Evolutionary conservation across 1,140 invertebrate genomes (phyloP), one percentile per base, ranked within the genome.

Genomic region (Diplogasteroides magnus): DNA sequence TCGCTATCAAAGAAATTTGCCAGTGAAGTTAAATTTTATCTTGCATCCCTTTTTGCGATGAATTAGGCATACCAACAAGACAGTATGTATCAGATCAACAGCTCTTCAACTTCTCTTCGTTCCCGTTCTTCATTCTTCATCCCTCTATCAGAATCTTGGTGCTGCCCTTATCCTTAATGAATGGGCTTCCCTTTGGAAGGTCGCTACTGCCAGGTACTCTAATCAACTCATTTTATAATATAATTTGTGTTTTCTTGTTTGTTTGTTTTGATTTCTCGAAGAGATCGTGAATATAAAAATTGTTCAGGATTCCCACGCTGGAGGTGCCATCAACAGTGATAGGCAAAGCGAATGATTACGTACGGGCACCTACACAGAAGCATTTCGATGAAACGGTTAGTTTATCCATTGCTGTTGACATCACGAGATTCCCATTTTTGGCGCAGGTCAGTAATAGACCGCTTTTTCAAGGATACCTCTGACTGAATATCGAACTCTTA

Each of bases 41-140:
- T n/a, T n/a, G n/a, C n/a, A n/a, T n/a, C n/a, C n/a, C n/a, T n/a
- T n/a, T n/a, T n/a, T n/a, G n/a, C n/a, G n/a, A n/a, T n/a, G n/a
- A n/a, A n/a, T n/a, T n/a, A n/a, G n/a, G n/a, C n/a, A n/a, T n/a
- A n/a, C n/a, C n/a, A n/a, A n/a, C n/a, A n/a, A n/a, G n/a, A n/a
- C n/a, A n/a, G n/a, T n/a, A n/a, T n/a, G 55, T 68, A 64, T 48
- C 69, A 71, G 69, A 61, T 65, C 68, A 13, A 1, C 25, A 15
- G 67, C 70, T n/a, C 48, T 72, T 62, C 70, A 72, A 63, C 31
- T 72, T 6, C 70, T 72, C n/a, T 65, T 72, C 14, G 29, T 67
- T 27, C 61, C 61, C 66, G 25, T 71, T 31, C 58, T 67, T 26
- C 55, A 72, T 27, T 65, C 70, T 3, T 48, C 6, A 31, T 61